phyloP scores from a whole-genome alignment of 2,797 vertebrate genomes.

The Eptatretus atami region DNA sequence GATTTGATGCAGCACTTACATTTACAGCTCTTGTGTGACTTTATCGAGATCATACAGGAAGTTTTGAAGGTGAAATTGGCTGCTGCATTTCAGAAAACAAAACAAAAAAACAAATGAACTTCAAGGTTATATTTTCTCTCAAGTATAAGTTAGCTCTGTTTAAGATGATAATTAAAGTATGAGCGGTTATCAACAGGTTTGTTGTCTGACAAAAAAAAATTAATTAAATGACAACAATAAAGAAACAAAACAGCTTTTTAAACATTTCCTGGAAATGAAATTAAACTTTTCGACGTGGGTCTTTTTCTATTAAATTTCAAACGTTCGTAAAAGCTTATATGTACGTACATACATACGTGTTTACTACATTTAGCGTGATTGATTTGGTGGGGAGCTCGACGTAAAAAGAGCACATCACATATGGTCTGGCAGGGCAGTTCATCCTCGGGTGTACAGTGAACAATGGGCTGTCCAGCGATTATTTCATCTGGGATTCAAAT shows the following conservation, averaged over 20 bases:
- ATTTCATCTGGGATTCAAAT: constrained; percentile 52
- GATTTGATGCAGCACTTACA: constrained; percentile 14
- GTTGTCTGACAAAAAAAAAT: no score
- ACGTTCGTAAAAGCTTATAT: background rate
- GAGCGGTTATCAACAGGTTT: no score
- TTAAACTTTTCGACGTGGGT: no score
- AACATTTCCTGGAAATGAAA: no score
- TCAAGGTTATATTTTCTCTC: background rate
- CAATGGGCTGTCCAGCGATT: constrained; percentile 69
- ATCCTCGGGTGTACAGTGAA: constrained; percentile 39
- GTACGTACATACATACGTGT: background rate
- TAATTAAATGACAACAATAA: no score
- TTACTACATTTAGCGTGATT: constrained; percentile 40
- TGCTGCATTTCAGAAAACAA: constrained; percentile 16
- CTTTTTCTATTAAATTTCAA: background rate
- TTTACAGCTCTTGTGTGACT: constrained; percentile 46
- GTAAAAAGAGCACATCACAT: constrained; percentile 40
- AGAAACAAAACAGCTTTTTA: background rate
- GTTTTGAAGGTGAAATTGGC: constrained; percentile 39
- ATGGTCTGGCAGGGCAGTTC: constrained; percentile 31
- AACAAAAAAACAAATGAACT: no score
- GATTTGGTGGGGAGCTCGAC: constrained; percentile 46
- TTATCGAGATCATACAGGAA: constrained; percentile 67
- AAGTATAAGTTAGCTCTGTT: background rate
- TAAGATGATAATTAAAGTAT: no score